Conservation (phyloP, 2,888 invertebrate species). For the Apotomis capreana region DNA sequence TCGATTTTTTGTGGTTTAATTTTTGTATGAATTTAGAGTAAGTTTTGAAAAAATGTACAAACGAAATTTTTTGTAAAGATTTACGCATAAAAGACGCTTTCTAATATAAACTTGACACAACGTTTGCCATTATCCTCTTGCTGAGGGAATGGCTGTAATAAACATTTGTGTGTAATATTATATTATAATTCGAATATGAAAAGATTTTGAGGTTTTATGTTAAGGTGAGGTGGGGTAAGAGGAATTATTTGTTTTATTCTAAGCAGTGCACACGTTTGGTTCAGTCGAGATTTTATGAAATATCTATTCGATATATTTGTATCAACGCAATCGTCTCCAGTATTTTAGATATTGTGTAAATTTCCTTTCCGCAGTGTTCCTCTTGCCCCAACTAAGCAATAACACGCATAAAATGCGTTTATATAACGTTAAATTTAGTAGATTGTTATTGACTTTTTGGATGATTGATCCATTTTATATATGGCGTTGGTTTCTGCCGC, state of each 20-base stretch:
- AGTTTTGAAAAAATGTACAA: constrained; percentile 24
- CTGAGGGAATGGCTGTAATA: no score
- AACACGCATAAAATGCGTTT: constrained; percentile 3
- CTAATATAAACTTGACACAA: not conserved
- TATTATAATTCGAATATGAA: not conserved
- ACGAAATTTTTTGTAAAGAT: constrained; percentile 15
- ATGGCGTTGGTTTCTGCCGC: not conserved
- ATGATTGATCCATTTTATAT: not conserved
- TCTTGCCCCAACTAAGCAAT: not conserved
- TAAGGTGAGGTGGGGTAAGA: not conserved
- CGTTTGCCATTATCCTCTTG: not conserved
- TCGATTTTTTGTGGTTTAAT: constrained; percentile 15
- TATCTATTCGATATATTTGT: no score
- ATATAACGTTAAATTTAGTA: not conserved
- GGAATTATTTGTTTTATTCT: not conserved
- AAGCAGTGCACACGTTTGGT: no score
- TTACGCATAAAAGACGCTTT: constrained; percentile 4
- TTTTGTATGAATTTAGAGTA: constrained; percentile 8
- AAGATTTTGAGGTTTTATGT: not conserved
- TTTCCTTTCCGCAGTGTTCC: not conserved
- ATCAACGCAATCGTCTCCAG: no score
- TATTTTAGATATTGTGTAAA: no score
- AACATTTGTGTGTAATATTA: no score
- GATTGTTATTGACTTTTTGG: constrained; percentile 3
- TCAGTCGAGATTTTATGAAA: no score